These are phyloP conservation scores for Sylvia atricapilla DNA, from an alignment of 2,113 vertebrate species.

Conservation along the genomic window DNA sequence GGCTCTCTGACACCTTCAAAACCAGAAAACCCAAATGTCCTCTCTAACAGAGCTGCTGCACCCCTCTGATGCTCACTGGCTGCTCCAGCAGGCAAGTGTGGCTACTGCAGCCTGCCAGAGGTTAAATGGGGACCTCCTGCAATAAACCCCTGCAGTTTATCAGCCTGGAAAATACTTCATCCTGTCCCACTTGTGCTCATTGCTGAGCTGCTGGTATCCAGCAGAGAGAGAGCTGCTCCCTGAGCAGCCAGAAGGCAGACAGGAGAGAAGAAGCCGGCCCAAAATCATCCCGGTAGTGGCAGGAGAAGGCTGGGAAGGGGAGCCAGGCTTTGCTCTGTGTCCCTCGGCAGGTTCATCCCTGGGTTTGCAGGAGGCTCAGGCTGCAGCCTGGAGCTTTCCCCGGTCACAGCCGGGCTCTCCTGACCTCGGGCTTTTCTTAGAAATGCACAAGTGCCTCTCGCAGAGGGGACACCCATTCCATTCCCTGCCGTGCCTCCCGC, in stretches of 20 bases:
- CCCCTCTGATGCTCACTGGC: not conserved
- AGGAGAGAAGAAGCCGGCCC: not conserved
- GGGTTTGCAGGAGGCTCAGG: not conserved
- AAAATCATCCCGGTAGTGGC: not conserved
- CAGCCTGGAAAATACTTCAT: not conserved
- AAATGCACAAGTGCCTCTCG: not conserved
- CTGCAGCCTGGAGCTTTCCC: not conserved
- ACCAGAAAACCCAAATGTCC: not conserved
- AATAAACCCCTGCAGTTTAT: not conserved
- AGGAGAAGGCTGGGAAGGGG: not conserved
- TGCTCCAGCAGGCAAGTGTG: not conserved
- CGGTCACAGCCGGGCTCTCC: not conserved
- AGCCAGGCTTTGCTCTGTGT: fast-evolving
- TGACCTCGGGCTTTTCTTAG: not conserved
- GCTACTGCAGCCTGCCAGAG: not conserved
- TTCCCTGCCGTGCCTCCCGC: not conserved
- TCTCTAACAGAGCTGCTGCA: not conserved
- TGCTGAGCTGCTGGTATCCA: not conserved
- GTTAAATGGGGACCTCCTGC: not conserved
- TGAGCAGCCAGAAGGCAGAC: not conserved
- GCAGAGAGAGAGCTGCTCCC: conserved; percentile 3
- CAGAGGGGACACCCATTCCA: not conserved
- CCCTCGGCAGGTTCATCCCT: not conserved
- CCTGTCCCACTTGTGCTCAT: not conserved
- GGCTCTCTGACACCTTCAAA: not conserved